phyloP scores from a whole-genome alignment of 2,113 vertebrate species.

The Myotis brandtii region DNA sequence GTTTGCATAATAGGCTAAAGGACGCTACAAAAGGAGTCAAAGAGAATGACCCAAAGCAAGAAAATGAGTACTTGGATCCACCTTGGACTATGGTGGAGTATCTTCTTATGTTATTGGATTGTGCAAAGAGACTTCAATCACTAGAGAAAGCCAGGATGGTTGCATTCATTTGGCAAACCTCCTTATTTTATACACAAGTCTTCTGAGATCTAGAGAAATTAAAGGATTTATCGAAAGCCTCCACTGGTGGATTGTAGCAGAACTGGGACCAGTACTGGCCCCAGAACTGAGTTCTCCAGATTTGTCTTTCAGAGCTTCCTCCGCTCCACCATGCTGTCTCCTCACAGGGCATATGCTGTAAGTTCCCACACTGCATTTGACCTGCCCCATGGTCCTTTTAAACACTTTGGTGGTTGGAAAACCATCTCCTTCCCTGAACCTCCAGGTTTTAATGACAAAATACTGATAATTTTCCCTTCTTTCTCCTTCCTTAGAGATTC shows the following conservation, averaged over 20 bases:
- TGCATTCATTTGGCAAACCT: not conserved
- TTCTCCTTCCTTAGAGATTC: not conserved
- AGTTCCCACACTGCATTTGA: not conserved
- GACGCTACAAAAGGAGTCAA: not conserved
- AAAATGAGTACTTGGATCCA: not conserved
- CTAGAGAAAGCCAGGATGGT: not conserved
- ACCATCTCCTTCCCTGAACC: not conserved
- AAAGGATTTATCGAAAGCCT: not conserved
- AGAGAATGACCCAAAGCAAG: constrained; percentile 7
- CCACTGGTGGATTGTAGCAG: not conserved
- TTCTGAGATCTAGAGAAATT: not conserved
- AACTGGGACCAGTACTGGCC: not conserved
- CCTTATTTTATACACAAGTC: not conserved
- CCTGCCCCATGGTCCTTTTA: not conserved
- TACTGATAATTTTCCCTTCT: not conserved
- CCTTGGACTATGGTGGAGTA: not conserved
- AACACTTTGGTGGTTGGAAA: not conserved
- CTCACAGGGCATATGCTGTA: not conserved
- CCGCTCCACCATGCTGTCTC: fast-evolving
- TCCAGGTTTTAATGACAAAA: not conserved
- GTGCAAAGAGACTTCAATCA: not conserved
- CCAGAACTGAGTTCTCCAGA: not conserved
- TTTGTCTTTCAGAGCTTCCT: not conserved
- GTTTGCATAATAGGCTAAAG: constrained; percentile 7
- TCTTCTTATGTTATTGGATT: not conserved